Base-by-base conservation (phyloP, 2,113 vertebrate species). In the Thinocorus orbignyianus region DNA sequence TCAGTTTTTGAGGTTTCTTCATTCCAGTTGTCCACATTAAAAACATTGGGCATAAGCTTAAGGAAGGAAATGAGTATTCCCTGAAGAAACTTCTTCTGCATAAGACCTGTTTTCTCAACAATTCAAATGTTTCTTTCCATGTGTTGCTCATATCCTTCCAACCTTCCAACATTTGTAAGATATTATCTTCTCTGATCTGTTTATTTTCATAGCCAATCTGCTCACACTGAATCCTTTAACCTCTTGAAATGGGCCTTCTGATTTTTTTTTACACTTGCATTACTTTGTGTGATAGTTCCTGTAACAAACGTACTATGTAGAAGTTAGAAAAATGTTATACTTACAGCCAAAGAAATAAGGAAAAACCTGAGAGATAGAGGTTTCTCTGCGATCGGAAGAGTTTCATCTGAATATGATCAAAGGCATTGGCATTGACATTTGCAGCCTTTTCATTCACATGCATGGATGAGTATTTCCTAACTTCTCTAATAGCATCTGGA, bases 321-420 rank as follows among this genome's bases (percentile, higher is more conserved):
- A 84, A 69, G 46, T 71, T 12, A 72, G 6, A 57, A 76, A 83
- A 64, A 39, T 3, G 6, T 81, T 65, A 93, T 84, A 98, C 99
- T 98, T 97, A 99, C 99, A 99, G 98, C 99, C 99, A 99, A 70
- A 99, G 98, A 97, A 99, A 99, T 83, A 99, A 98, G 24, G 99
- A 99, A 97, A 99, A 99, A 82, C 99, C 99, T 26, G 99, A 99
- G 96, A 99, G 98, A 96, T 99, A 99, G 89, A 99, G 98, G 97
- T 99, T 99, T 96, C 99, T 99, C 97, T 99, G 99, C 0, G 99
- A 98, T 92, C 99, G 97, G 96, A 99, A 99, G 84, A 99, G 99
- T 98, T 99, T 99, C 99, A 99, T 99, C 94, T 99, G 99, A 62
- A 99, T 93, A 41, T 99, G 98, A 95, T 99, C 99, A 57, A 98